Base-by-base conservation (phyloP, 2,797 vertebrate species). In the Urocyon cinereoargenteus region DNA sequence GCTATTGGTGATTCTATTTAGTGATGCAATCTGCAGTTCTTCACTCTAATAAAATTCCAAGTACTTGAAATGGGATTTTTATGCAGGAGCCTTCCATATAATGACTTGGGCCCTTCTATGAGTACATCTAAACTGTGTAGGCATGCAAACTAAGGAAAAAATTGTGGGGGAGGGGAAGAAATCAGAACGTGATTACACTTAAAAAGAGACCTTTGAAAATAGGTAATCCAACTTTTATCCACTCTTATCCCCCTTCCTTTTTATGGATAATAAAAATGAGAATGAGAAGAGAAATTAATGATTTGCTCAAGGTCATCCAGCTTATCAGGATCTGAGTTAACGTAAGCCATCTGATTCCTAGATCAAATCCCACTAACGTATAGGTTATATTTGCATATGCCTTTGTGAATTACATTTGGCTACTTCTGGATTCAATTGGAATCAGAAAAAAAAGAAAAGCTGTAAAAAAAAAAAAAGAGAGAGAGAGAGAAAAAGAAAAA, bases 21-120 rank as follows among this genome's bases (percentile, higher is more conserved):
- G 84, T 40, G 0, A 85, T 75, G 34, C 49, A 68, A 64, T 68
- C 66, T 70, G 66, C 14, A 6, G n/a, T 45, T 92, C 73, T 79
- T 86, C 84, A 61, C 31, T 5, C 61, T 36, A 81, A 72, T 68
- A 59, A 86, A 95, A 96, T 64, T 2, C 31, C 85, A 91, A 75
- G 82, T 78, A 92, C 81, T 10, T 95, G 34, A 95, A 94, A 87
- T 34, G 36, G 28, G 55, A n/a, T 86, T 85, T 94, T 95, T 88
- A 88, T 64, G 8, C n/a, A 79, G 59, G 34, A 70, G 12, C 6
- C 62, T 88, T 81, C 59, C n/a, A 7, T 51, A 57, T n/a, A 62
- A 68, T 24, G 14, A 86, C 15, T 78, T 96, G 34, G 66, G 26
- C 94, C 24, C 57, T 62, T 90, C 45, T 55, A 15, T 53, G 28